phyloP scores from a whole-genome alignment of 2,888 invertebrate genomes.

The Tipula confusa region DNA sequence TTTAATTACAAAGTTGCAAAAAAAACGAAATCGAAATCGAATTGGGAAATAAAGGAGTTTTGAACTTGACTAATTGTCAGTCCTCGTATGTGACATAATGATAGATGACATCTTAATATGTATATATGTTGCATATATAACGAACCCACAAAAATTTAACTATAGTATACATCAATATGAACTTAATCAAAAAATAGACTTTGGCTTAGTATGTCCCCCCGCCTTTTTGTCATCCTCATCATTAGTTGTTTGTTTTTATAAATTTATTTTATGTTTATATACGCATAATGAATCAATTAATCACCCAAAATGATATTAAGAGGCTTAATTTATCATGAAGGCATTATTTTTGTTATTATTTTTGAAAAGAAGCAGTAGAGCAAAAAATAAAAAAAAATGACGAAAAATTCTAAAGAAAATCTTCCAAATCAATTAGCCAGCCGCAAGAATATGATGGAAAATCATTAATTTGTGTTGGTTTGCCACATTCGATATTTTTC shows the following conservation, averaged over 20 bases:
- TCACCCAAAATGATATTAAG: background rate
- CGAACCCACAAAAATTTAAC: background rate
- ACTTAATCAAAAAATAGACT: background rate
- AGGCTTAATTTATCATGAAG: constrained; percentile 17
- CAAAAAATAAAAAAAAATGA: background rate
- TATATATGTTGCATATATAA: background rate
- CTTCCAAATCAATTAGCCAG: constrained; percentile 7
- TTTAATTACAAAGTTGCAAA: background rate
- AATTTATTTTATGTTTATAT: too few species aligned
- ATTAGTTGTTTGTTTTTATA: background rate
- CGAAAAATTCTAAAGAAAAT: too few species aligned
- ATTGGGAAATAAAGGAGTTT: background rate
- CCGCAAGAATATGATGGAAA: background rate
- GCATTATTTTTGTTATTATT: background rate
- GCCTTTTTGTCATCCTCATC: background rate
- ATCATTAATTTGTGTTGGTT: background rate
- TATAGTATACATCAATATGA: background rate
- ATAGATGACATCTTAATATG: background rate
- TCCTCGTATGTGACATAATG: background rate
- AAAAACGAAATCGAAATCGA: too few species aligned
- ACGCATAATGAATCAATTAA: constrained; percentile 25
- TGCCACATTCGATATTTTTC: background rate
- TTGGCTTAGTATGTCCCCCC: background rate
- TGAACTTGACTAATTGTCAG: background rate
- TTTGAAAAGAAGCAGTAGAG: background rate